Evolutionary conservation across 2,797 vertebrate genomes (phyloP).

Genomic region (Melanotaenia boesemani): DNA sequence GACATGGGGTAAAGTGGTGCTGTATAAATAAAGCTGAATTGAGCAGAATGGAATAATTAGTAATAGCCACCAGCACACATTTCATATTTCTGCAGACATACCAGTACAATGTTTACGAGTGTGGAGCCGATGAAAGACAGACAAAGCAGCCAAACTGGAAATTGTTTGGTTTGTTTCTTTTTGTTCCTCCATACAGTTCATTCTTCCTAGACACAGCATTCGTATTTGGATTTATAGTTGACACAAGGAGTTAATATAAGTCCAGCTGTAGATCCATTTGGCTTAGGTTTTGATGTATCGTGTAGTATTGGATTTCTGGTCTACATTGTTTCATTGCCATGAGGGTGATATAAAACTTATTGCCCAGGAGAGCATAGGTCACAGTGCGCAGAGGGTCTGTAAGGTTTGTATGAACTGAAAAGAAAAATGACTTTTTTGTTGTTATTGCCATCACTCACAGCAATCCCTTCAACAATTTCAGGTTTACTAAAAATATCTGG

Average conservation of each 20-base stretch:
- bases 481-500: too few species aligned
- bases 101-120: too few species aligned
- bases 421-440: neutral
- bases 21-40: too few species aligned
- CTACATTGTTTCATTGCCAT: neutral
- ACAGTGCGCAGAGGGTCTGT: neutral
- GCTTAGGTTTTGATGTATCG: neutral
- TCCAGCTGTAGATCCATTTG: neutral
- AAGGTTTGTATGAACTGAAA: neutral
- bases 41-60: too few species aligned
- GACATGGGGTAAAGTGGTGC: too few species aligned
- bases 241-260: neutral
- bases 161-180: neutral
- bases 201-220: neutral
- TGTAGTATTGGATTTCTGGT: neutral
- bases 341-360: neutral
- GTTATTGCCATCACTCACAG: too few species aligned
- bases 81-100: too few species aligned
- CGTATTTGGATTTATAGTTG: neutral
- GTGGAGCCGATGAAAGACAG: neutral
- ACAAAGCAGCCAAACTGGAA: neutral
- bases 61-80: too few species aligned
- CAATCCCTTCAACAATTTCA: too few species aligned
- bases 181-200: neutral
- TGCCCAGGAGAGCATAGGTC: neutral